Conservation (phyloP, 2,113 vertebrate species). For the Tenebrosternarchus preto region DNA sequence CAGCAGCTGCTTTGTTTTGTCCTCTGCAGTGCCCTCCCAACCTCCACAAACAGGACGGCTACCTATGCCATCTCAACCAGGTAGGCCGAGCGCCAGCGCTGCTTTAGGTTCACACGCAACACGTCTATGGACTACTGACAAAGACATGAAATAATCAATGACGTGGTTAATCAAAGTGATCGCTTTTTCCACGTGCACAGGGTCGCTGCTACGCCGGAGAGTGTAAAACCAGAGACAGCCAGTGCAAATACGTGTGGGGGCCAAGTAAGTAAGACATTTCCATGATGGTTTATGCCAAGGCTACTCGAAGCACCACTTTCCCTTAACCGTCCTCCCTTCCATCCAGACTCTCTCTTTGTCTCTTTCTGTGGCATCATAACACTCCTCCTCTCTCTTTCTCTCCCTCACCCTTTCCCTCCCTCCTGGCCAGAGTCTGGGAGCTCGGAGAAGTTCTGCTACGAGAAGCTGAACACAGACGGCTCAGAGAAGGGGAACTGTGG, state of each 20-base stretch:
- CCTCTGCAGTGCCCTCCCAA: conserved; percentile 91
- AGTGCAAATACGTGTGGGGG: conserved; percentile 98
- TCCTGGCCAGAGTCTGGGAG: conserved; percentile 81
- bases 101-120: too few relatives aligned
- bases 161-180: too few relatives aligned
- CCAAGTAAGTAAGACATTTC: conserved; percentile 79
- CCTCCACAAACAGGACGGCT: conserved; percentile 97
- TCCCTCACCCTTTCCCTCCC: neutral
- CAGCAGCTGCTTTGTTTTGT: neutral
- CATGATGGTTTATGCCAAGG: too few relatives aligned
- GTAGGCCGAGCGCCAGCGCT: conserved; percentile 63
- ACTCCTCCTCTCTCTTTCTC: neutral
- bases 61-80: conserved; percentile 90
- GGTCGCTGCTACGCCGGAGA: conserved; percentile 95
- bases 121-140: neutral
- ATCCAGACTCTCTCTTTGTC: neutral
- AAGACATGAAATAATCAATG: too few relatives aligned
- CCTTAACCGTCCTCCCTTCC: neutral
- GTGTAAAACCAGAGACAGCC: conserved; percentile 96
- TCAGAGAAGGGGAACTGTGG: conserved; percentile 98
- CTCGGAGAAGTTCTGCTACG: conserved; percentile 97
- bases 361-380: neutral
- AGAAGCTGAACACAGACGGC: conserved; percentile 97
- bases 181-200: conserved; percentile 70
- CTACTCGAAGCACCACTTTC: too few relatives aligned